Base-by-base conservation (phyloP, 2,797 vertebrate genomes). In the Pangasius macronema region DNA sequence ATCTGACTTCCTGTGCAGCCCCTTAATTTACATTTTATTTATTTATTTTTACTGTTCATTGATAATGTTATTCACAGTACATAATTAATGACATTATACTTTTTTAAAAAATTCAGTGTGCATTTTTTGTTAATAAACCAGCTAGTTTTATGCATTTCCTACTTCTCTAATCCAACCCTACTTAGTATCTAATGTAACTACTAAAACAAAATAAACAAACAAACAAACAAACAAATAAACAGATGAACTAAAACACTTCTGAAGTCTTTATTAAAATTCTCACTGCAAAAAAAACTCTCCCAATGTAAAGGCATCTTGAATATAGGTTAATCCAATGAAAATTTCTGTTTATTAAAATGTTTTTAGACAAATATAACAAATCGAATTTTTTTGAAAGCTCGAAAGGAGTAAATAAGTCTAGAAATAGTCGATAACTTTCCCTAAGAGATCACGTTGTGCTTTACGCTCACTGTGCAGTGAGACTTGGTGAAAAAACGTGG, bases 311-410 rank as follows among this genome's bases (percentile, higher is more conserved):
- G 8, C 24, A 63, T 11, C 27, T 3, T 9, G 27, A 63, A 13
- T 63, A 13, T n/a, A 63, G 27, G n/a, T 5, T 9, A 10, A 39
- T 24, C 11, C 9, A 22, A 22, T 3, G 30, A 70, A 42, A 22
- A 42, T 5, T 3, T 22, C 7, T 72, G 3, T 42, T 42, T 42
- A 0, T 27, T 46, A 13, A 11, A 73, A 46, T 46, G 0, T 27
- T 24, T 42, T 46, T 10, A 46, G 22, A 13, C 20, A 13, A 27
- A 46, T 46, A 73, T 6, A 73, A 72, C 0, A 46, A 5, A n/a
- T 2, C 0, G 8, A n/a, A 14, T 16, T 1, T n/a, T n/a, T n/a
- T n/a, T n/a, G n/a, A n/a, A 63, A 27, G 61, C 1, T 4, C 5
- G 22, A 27, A 24, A 61, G 2, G 7, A 24, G 6, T 61, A 13